phyloP scores from a whole-genome alignment of 92 coral and sea anemone genomes.

The Epizoanthus rinbou region DNA sequence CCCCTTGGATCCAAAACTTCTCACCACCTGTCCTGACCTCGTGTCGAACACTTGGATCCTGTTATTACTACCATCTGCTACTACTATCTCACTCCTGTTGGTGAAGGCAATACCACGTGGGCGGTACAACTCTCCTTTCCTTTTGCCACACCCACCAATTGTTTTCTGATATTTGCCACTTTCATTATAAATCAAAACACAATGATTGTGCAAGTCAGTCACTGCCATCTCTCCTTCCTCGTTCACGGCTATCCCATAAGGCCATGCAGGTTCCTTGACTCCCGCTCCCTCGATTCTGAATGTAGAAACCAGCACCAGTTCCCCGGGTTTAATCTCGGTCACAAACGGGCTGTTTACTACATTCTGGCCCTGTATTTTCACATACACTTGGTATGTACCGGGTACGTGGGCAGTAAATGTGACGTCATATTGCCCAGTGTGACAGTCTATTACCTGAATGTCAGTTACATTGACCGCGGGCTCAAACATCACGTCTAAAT shows the following conservation, averaged over 20 bases:
- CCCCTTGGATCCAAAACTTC: background rate
- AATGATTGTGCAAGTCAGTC: background rate
- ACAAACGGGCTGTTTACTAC: too few species aligned
- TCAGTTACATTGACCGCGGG: too few species aligned
- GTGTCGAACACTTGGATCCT: slow-evolving; percentile 24
- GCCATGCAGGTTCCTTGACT: background rate
- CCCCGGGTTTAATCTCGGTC: background rate
- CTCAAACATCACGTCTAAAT: too few species aligned
- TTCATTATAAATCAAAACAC: background rate
- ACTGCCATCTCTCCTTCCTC: slow-evolving; percentile 8
- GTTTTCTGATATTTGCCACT: slow-evolving; percentile 3
- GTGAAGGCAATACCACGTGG: slow-evolving; percentile 1
- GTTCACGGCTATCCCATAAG: background rate
- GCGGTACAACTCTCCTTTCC: background rate
- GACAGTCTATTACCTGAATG: too few species aligned
- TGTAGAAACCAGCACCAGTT: background rate
- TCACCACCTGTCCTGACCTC: background rate
- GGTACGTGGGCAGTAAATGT: too few species aligned
- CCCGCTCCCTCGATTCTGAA: background rate
- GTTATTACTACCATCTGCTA: background rate
- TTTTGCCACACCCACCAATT: background rate
- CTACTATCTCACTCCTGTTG: slow-evolving; percentile 7
- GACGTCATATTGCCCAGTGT: too few species aligned
- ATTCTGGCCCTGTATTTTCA: too few species aligned
- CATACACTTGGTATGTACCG: too few species aligned